Evolutionary conservation across 1,140 invertebrate species (phyloP).

Genomic region (Lepidostoma basale): DNA sequence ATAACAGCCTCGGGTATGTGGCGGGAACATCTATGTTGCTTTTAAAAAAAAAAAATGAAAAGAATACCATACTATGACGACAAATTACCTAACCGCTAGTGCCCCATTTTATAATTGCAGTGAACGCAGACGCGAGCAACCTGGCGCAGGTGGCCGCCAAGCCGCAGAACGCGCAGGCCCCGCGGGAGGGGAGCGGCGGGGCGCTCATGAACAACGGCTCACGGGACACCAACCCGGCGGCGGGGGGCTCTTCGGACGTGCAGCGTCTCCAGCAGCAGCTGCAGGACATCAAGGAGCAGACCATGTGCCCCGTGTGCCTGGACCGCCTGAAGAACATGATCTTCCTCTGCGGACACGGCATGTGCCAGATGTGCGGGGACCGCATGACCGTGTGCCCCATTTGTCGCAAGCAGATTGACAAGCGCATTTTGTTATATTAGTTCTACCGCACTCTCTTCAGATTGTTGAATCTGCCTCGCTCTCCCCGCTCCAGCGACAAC

Average conservation of each 20-base stretch:
- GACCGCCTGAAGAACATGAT: constrained; percentile 98
- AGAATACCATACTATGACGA: no score
- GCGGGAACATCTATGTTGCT: no score
- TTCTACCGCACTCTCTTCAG: no score
- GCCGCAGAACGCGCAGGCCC: constrained; percentile 48
- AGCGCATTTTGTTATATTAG: constrained; percentile 90
- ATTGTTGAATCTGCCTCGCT: no score
- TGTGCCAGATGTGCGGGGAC: constrained; percentile 98
- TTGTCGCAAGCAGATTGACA: constrained; percentile 94
- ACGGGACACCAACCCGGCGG: constrained; percentile 58
- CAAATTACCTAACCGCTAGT: no score
- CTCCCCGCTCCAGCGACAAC: no score
- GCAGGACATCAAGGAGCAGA: constrained; percentile 98
- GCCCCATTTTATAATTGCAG: constrained; percentile 24
- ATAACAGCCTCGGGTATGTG: no score
- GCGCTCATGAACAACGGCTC: constrained; percentile 78
- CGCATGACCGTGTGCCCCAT: constrained; percentile 96
- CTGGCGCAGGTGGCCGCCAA: constrained; percentile 55
- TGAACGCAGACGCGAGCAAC: constrained; percentile 53
- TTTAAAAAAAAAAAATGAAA: no score
- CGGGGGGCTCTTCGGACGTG: constrained; percentile 66
- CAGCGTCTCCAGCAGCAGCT: constrained; percentile 95
- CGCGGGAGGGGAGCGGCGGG: constrained; percentile 49
- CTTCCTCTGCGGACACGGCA: constrained; percentile 96
- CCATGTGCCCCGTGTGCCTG: constrained; percentile 97